Conservation (phyloP, 2,797 vertebrate genomes). For the Scolopax bukidnonensis region DNA sequence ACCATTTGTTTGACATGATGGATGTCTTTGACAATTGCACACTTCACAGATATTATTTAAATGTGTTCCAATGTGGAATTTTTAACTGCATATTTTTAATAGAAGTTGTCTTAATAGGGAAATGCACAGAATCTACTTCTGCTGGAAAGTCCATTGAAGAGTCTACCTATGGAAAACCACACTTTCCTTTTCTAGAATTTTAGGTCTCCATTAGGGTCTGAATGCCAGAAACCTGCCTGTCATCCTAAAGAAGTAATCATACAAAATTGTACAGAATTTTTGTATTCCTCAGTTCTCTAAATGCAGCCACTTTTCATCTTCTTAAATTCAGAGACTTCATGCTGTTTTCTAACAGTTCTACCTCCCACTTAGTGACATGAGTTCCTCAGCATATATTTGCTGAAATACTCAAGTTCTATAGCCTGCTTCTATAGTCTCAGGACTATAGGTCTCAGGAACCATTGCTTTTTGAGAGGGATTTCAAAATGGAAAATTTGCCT, state of each 20-base stretch:
- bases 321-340: not conserved
- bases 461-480: not conserved
- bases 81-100: not conserved
- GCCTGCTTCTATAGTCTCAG: not conserved
- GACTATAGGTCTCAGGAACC: not conserved
- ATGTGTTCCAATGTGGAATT: not conserved
- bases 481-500: not conserved
- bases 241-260: not conserved
- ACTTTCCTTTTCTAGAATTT: not conserved
- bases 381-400: not conserved
- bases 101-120: not conserved
- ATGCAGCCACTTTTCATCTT: not conserved
- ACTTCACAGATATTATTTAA: not conserved
- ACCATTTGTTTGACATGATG: not conserved
- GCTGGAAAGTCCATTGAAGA: not conserved
- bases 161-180: not conserved
- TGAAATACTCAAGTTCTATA: not conserved
- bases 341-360: not conserved
- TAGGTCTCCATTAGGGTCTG: not conserved
- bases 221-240: not conserved
- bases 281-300: not conserved
- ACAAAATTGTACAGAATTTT: not conserved
- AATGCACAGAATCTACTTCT: not conserved
- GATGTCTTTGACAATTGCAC: not conserved
- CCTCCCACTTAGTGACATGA: not conserved